A percentile compares a stretch with the other conserved stretches of the same genome.
phyloP scores from a whole-genome alignment of 2,797 vertebrate species.

The Heteromormyrus szaboi region DNA sequence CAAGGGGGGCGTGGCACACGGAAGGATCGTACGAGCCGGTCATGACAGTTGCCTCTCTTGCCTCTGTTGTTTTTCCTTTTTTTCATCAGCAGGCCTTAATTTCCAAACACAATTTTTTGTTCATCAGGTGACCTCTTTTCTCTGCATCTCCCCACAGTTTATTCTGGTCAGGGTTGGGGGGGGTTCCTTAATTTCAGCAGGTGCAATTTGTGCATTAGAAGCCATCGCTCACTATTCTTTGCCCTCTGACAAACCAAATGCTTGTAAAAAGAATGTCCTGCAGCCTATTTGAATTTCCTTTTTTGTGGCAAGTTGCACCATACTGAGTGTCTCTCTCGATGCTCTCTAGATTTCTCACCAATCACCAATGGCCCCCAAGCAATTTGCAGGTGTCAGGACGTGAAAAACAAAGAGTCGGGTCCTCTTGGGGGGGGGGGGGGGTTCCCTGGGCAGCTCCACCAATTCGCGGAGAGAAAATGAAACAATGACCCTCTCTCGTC shows the following conservation, averaged over 20 bases:
- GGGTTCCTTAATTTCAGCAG: background rate
- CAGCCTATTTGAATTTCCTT: background rate
- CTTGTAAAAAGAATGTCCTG: background rate
- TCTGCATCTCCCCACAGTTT: background rate
- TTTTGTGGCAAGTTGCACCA: background rate
- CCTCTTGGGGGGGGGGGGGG: conserved; percentile 20
- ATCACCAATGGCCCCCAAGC: conserved; percentile 33
- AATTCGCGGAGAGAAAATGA: conserved; percentile 40
- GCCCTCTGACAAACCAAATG: background rate
- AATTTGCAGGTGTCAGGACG: conserved; percentile 38
- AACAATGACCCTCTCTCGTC: conserved; percentile 25
- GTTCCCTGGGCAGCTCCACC: conserved; percentile 31
- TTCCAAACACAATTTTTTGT: background rate
- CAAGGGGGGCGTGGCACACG: too few species aligned
- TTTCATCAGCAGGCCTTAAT: background rate
- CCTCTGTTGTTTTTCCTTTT: background rate
- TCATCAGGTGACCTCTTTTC: background rate
- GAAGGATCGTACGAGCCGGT: too few species aligned
- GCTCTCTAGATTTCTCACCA: conserved; percentile 17
- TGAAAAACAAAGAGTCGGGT: conserved; percentile 36
- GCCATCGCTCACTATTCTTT: background rate
- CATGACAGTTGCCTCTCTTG: background rate
- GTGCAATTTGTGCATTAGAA: background rate
- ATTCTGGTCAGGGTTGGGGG: background rate
- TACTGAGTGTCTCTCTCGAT: background rate